Evolutionary conservation across 2,888 invertebrate genomes (phyloP), one percentile per base, ranked within the genome.

Genomic region (Coenonympha arcania): DNA sequence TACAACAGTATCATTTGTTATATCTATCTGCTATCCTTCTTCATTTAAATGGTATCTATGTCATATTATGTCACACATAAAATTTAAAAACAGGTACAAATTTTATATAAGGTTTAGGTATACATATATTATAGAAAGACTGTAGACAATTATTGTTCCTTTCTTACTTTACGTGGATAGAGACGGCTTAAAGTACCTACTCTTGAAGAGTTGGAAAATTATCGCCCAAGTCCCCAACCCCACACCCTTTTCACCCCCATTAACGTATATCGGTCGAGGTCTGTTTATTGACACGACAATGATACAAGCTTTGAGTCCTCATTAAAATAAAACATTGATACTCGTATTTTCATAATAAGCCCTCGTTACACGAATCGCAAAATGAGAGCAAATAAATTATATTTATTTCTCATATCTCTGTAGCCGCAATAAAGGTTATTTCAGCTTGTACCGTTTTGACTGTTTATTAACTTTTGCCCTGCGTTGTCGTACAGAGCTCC

Each of bases 241-340:
- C 34, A 9, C 18, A 34, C n/a, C n/a, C n/a, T n/a, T 34, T 6
- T 15, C 13, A 6, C 6, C 13, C n/a, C 11, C 16, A 16, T 28
- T 26, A 41, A 18, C 16, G n/a, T n/a, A 18, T 18, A 4, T 28
- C 15, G 40, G 28, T 28, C 28, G 40, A 41, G 40, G 16, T 28
- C 11, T 33, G 20, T 8, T 22, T 34, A 37, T 43, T 43, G 20
- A 37, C 30, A 49, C 30, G 13, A 49, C 19, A 26, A 43, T 30
- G 18, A 8, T 13, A 37, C 26, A 33, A 24, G 34, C 6, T 13
- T 48, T 36, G 13, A 26, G n/a, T 24, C 13, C 40, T 48, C 41
- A 36, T 49, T 43, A 43, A 49, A 48, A 43, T 39, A 49, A 49
- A 36, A 43, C 31, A 43, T 24, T n/a, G n/a, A n/a, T n/a, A n/a